These are phyloP conservation scores for Caenorhabditis inopinata DNA, from an alignment of 1,140 invertebrate genomes.

Conservation along the genomic window DNA sequence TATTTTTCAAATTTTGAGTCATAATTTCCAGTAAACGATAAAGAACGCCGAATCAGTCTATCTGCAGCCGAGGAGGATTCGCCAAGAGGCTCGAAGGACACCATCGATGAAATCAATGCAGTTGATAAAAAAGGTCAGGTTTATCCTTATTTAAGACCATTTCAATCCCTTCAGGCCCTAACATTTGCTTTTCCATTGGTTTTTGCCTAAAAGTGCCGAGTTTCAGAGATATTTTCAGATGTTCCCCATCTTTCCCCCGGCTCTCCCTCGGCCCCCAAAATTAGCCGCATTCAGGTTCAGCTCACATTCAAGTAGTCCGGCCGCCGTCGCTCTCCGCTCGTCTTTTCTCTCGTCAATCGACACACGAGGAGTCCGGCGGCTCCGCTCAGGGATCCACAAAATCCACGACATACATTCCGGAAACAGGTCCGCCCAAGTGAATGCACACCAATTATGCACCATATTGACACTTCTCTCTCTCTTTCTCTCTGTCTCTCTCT, in stretches of 20 bases:
- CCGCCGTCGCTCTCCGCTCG: conserved; percentile 40
- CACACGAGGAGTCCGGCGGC: conserved; percentile 26
- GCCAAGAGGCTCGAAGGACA: conserved; percentile 63
- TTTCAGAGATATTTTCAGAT: too few relatives aligned
- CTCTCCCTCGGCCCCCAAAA: not conserved
- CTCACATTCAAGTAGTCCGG: conserved; percentile 2
- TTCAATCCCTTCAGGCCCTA: not conserved
- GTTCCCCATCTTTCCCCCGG: too few relatives aligned
- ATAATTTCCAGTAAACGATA: conserved; percentile 39
- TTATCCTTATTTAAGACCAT: not conserved
- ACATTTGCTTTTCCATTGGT: not conserved
- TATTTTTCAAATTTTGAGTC: not conserved
- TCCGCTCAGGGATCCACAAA: conserved; percentile 40
- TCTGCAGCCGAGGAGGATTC: conserved; percentile 67
- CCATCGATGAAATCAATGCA: conserved; percentile 52
- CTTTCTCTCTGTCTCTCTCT: not conserved
- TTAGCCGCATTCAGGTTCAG: not conserved
- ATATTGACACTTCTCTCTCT: not conserved
- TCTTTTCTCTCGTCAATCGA: conserved; percentile 40
- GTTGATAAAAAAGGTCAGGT: conserved; percentile 59
- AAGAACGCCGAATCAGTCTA: conserved; percentile 63
- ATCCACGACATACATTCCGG: conserved; percentile 35
- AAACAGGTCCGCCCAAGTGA: not conserved
- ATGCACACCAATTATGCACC: not conserved
- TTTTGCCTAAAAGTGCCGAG: too few relatives aligned